Percentiles rank a stretch among this genome's conserved stretches.
Evolutionary conservation across 2,888 invertebrate species (phyloP).

Genomic region (Diplazon laetatorius): DNA sequence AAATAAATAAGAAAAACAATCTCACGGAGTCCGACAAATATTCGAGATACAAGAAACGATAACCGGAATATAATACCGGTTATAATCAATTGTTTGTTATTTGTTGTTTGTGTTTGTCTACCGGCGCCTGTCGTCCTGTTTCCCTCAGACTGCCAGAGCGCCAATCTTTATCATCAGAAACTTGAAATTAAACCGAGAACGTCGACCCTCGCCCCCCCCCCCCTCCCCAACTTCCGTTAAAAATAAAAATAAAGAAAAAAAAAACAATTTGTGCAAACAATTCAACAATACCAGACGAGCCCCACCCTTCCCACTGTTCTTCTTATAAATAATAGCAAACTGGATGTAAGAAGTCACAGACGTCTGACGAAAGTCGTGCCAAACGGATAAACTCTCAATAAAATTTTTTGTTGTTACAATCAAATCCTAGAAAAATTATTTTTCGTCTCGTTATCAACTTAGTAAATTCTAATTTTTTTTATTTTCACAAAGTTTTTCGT

Average conservation of each 20-base stretch:
- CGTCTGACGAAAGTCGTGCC: conserved; percentile 38
- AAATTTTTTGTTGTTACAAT: no score
- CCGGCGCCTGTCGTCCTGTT: conserved; percentile 64
- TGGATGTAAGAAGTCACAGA: conserved; percentile 53
- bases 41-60: conserved; percentile 22
- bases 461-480: no score
- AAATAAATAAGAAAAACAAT: background rate
- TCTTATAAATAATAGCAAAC: conserved; percentile 61
- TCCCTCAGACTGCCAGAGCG: conserved; percentile 14
- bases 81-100: conserved; percentile 60
- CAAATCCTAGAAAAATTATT: no score
- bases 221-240: background rate
- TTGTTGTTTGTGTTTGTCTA: conserved; percentile 66
- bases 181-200: conserved; percentile 42
- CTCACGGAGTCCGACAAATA: background rate
- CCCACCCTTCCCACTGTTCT: conserved; percentile 21
- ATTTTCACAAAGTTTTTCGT: no score
- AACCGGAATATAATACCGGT: background rate
- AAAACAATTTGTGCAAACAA: conserved; percentile 61
- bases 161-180: conserved; percentile 52
- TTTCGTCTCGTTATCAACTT: no score
- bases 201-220: background rate
- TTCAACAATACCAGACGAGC: background rate
- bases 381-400: conserved; percentile 17
- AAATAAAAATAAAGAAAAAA: conserved; percentile 22